Evolutionary conservation across 2,113 vertebrate species (phyloP), one percentile per base, ranked within the genome.

Genomic region (Seriola aureovittata): DNA sequence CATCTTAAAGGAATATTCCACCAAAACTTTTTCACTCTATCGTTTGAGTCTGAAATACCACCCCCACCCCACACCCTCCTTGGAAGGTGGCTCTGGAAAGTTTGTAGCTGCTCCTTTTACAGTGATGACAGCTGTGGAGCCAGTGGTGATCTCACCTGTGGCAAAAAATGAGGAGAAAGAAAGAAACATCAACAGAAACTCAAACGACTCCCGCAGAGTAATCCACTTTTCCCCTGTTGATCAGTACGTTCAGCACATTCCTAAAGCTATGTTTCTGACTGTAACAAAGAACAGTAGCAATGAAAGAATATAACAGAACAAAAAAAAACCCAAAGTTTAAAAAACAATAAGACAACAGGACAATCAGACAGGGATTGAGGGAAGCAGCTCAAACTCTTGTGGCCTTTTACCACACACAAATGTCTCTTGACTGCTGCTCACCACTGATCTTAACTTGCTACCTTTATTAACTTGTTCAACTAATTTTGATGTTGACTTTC

Each of bases 1-100:
- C 89, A 86, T 75, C 71, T 34, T 91, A 80, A 87, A 90, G 75
- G 75, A 25, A 79, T 71, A 93, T 84, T 82, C 81, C 75, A 38
- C 75, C 52, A 42, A 58, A 80, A 82, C 42, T 0, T 29, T 57
- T 14, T 29, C 25, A 14, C 23, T 67, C 58, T 17, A 2, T 29
- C 7, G 34, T 72, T 82, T 77, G 14, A 50, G 48, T 58, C 23
- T 42, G 36, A 62, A 23, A 13, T 34, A n/a, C 11, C 32, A 44
- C 55, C 25, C 4, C 8, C 17, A 1, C 7, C 11, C 29, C 38
- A 29, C 54, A 23, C 4, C 7, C 13, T 0, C 8, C 34, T 38
- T 55, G 12, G 55, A 71, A 60, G 21, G 2, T 32, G 55, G 4
- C 46, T 75, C 21, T 66, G 44, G 40, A 58, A 69, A 3, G 52